Conservation (phyloP, 2,888 invertebrate species). For the Ecliptopera silaceata region DNA sequence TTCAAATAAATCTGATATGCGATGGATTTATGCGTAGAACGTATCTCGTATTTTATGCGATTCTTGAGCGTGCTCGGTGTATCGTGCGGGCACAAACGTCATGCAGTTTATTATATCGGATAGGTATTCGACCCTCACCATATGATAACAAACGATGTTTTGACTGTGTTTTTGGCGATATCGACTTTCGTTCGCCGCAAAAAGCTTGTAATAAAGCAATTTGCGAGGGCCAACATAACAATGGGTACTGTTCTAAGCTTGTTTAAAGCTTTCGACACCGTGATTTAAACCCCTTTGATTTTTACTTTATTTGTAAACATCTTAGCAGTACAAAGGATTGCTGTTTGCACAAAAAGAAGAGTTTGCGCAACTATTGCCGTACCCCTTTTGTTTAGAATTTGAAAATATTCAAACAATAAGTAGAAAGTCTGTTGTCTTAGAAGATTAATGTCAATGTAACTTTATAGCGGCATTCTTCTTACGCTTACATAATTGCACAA, state of each 20-base stretch:
- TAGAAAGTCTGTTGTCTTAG: conserved; percentile 60
- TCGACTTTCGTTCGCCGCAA: conserved; percentile 70
- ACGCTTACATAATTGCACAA: background rate
- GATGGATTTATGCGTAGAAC: conserved; percentile 46
- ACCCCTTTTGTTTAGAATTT: conserved; percentile 61
- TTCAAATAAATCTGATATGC: conserved; percentile 38
- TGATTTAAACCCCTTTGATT: conserved; percentile 83
- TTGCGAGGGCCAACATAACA: conserved; percentile 79
- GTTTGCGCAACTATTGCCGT: conserved; percentile 78
- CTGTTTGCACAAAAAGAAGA: conserved; percentile 65
- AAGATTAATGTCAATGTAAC: conserved; percentile 27
- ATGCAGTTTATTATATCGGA: conserved; percentile 39
- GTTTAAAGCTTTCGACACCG: conserved; percentile 80
- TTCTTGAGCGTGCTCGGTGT: conserved; percentile 35
- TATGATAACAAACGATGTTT: conserved; percentile 74
- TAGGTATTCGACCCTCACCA: conserved; percentile 34
- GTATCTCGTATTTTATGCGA: conserved; percentile 36
- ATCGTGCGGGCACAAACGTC: conserved; percentile 30
- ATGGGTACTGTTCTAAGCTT: conserved; percentile 76
- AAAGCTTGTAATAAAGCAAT: conserved; percentile 79
- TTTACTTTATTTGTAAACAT: conserved; percentile 80
- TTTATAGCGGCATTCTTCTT: background rate
- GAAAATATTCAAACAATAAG: conserved; percentile 49
- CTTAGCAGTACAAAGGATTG: conserved; percentile 70
- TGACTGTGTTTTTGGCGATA: conserved; percentile 77